A percentile compares a stretch with the other conserved stretches of the same genome.
Evolutionary conservation across 1,140 invertebrate genomes (phyloP).

Genomic region (Ruditapes philippinarum): DNA sequence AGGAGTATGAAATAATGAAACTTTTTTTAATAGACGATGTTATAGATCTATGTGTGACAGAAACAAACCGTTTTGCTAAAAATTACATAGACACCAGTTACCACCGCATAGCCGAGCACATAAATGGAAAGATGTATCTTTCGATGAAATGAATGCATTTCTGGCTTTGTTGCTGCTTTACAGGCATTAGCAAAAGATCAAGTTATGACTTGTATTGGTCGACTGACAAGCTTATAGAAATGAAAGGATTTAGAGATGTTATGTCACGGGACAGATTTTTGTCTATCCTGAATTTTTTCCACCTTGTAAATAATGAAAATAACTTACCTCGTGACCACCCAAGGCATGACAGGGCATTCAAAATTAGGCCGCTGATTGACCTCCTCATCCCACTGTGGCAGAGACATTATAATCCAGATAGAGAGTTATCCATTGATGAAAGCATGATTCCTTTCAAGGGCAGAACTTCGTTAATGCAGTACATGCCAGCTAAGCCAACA

Average conservation of each 20-base stretch:
- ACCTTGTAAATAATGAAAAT: conserved; percentile 13
- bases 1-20: not conserved
- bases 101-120: not conserved
- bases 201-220: too few species aligned
- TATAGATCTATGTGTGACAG: not conserved
- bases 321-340: not conserved
- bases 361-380: conserved; percentile 40
- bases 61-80: conserved; percentile 24
- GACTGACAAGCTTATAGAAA: not conserved
- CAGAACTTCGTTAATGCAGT: not conserved
- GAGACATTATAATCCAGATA: conserved; percentile 25
- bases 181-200: too few species aligned
- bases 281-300: not conserved
- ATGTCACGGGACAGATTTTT: conserved; percentile 9
- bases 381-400: conserved; percentile 20
- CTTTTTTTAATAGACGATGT: not conserved
- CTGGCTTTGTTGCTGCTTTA: not conserved
- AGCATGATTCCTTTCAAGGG: not conserved
- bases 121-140: not conserved
- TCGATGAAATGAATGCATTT: not conserved
- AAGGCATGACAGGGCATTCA: conserved; percentile 20
- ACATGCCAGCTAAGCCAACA: not conserved
- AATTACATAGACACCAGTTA: not conserved
- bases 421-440: conserved; percentile 45
- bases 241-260: conserved; percentile 13